Percentiles rank a stretch among this genome's conserved stretches.
phyloP scores from a whole-genome alignment of 2,797 vertebrate species.

The Crypturellus tataupa region DNA sequence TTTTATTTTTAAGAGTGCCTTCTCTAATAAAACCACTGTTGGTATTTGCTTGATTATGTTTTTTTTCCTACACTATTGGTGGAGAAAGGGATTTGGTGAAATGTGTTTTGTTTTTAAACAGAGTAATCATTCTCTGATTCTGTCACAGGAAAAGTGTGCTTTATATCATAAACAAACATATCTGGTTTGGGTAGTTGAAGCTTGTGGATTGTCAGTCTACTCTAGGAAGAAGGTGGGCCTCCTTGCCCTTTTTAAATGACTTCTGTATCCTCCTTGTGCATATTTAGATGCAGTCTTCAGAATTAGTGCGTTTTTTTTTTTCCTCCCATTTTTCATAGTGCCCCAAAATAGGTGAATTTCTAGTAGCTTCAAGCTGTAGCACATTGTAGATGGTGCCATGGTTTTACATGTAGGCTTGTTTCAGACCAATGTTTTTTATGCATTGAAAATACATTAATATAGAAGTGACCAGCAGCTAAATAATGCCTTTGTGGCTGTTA shows the following conservation, averaged over 20 bases:
- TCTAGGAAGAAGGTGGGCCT: neutral
- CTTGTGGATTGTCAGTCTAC: neutral
- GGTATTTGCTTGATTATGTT: neutral
- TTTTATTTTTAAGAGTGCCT: neutral
- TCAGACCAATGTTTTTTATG: slow-evolving; percentile 23
- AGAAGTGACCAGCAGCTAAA: slow-evolving; percentile 1
- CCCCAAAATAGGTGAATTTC: neutral
- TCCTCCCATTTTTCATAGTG: neutral
- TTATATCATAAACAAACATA: fast-evolving
- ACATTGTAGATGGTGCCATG: neutral
- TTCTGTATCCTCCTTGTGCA: neutral
- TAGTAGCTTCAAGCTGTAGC: neutral
- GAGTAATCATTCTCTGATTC: neutral
- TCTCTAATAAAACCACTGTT: neutral
- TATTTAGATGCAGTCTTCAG: neutral
- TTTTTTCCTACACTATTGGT: neutral
- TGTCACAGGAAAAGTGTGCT: neutral
- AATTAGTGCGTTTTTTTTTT: neutral
- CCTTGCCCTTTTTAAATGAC: neutral
- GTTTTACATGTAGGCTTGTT: neutral
- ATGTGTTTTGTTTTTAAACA: neutral
- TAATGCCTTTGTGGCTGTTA: slow-evolving; percentile 21
- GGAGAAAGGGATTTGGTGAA: neutral
- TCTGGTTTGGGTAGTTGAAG: neutral
- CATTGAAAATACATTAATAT: neutral